Evolutionary conservation across 2,113 vertebrate species (phyloP).

Genomic region (Alethe diademata): DNA sequence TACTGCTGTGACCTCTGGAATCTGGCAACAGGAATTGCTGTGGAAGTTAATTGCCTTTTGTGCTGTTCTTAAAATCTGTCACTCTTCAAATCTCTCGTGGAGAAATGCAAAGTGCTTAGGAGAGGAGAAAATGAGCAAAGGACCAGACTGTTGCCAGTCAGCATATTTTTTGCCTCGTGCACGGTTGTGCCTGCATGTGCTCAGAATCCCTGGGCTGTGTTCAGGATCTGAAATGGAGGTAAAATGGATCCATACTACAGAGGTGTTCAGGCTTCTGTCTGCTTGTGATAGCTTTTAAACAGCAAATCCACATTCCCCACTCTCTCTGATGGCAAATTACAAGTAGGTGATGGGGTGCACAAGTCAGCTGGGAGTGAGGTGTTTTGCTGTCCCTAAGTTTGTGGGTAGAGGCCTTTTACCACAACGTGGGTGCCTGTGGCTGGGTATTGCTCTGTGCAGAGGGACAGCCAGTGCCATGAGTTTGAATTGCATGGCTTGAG

Average conservation of each 20-base stretch:
- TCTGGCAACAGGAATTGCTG: neutral
- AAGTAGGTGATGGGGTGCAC: neutral
- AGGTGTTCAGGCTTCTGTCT: neutral
- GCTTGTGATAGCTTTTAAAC: neutral
- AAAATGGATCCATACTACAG: neutral
- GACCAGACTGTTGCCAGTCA: neutral
- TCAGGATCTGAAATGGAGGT: neutral
- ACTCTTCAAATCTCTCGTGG: neutral
- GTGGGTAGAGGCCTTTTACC: neutral
- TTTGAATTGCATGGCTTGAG: neutral
- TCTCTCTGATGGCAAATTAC: neutral
- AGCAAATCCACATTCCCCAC: neutral
- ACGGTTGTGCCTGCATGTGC: neutral
- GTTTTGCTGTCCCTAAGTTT: neutral
- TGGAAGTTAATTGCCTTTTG: neutral
- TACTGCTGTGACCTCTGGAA: neutral
- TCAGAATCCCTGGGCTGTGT: neutral
- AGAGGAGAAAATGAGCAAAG: neutral
- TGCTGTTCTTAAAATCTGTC: neutral
- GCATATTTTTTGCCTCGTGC: neutral
- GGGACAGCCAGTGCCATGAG: neutral
- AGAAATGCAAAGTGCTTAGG: conserved; percentile 5
- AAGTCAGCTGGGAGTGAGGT: neutral
- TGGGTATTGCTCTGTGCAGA: neutral
- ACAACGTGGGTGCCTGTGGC: neutral